phyloP scores from a whole-genome alignment of 2,797 vertebrate species.

The Scleropages formosus region DNA sequence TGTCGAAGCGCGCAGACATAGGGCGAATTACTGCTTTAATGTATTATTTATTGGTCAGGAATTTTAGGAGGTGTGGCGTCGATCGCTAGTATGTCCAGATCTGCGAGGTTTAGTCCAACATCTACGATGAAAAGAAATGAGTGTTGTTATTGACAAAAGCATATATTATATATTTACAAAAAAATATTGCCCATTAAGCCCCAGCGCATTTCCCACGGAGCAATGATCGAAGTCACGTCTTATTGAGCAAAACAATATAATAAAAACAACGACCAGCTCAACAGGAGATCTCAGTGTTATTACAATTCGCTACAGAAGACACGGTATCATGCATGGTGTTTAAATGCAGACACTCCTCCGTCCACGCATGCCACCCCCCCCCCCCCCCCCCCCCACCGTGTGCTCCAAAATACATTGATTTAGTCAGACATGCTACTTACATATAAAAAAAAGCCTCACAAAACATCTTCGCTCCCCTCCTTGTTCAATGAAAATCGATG shows the following conservation, averaged over 20 bases:
- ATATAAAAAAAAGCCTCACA: conserved; percentile 53
- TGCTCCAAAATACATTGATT: conserved; percentile 40
- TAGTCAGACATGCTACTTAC: conserved; percentile 63
- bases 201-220: neutral
- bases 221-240: conserved; percentile 7
- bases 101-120: conserved; percentile 47
- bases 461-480: conserved; percentile 48
- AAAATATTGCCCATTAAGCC: neutral
- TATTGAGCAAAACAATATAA: conserved; percentile 12
- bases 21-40: conserved; percentile 40
- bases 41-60: conserved; percentile 59
- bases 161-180: neutral
- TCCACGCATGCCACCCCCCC: conserved; percentile 49
- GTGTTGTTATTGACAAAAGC: neutral
- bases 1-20: conserved; percentile 17
- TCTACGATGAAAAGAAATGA: conserved; percentile 56
- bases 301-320: conserved; percentile 31
- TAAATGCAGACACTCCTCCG: conserved; percentile 41
- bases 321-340: conserved; percentile 40
- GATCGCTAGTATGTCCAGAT: conserved; percentile 37
- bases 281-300: conserved; percentile 43
- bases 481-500: conserved; percentile 47
- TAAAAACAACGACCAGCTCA: conserved; percentile 30
- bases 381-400: conserved; percentile 34
- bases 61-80: conserved; percentile 52